Conservation (phyloP, 1,140 invertebrate species). For the Neoseiulus cucumeris region DNA sequence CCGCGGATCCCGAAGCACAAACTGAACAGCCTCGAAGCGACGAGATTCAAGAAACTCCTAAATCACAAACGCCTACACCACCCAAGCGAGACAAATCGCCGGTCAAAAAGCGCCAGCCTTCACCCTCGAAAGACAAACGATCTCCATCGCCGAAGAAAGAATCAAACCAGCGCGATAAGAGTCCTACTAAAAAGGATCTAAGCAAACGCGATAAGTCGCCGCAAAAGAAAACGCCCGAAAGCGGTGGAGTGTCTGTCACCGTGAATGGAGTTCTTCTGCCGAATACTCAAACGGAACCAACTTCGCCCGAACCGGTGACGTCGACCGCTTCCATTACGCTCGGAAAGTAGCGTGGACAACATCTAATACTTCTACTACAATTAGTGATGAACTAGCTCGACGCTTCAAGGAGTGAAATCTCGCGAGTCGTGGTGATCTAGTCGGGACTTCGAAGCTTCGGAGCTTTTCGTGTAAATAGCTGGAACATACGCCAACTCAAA, state of each 20-base stretch:
- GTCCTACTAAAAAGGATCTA: background rate
- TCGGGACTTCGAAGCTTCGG: too few species aligned
- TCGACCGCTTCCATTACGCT: background rate
- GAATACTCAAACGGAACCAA: background rate
- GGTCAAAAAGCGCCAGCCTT: background rate
- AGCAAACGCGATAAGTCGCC: background rate
- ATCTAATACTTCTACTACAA: too few species aligned
- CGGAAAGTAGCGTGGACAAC: background rate
- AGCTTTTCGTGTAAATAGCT: too few species aligned
- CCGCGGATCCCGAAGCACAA: too few species aligned
- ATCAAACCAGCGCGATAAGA: background rate
- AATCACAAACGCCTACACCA: background rate
- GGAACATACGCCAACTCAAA: too few species aligned
- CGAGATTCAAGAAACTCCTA: background rate
- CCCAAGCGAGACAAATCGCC: background rate
- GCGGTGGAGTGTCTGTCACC: background rate
- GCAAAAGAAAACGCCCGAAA: background rate
- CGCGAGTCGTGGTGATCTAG: too few species aligned
- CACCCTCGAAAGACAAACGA: background rate
- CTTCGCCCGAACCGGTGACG: background rate
- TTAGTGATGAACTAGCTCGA: too few species aligned
- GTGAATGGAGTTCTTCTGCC: background rate
- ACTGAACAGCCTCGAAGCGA: too few species aligned
- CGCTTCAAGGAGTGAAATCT: too few species aligned
- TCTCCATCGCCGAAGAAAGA: constrained; percentile 5